A percentile compares a stretch with the other conserved stretches of the same genome.
phyloP scores from a whole-genome alignment of 35 echinoderm and acorn worm genomes.

The Nesometra sesokonis region DNA sequence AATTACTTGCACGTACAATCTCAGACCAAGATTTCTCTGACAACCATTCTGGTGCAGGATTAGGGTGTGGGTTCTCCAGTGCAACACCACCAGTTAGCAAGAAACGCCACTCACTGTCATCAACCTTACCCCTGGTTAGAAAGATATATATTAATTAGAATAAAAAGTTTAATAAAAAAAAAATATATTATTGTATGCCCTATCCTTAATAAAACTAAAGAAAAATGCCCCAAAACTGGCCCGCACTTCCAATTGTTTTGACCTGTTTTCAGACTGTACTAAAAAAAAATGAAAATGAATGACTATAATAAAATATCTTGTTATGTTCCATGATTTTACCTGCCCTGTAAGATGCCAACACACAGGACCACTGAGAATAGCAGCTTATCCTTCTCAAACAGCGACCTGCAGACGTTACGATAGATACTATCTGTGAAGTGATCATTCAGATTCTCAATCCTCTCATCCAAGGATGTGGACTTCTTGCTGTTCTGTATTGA shows the following conservation, averaged over 20 bases:
- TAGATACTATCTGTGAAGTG: conserved; percentile 99
- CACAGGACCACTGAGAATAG: conserved; percentile 86
- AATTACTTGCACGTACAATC: conserved; percentile 69
- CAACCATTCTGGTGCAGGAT: conserved; percentile 92
- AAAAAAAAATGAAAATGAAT: no score
- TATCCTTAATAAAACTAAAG: no score
- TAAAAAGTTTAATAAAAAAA: no score
- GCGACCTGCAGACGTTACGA: conserved; percentile 78
- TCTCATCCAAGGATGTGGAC: conserved; percentile 66
- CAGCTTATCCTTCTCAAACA: conserved; percentile 98
- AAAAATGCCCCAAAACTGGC: no score
- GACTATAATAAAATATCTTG: no score
- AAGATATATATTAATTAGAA: neutral
- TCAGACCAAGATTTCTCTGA: conserved; percentile 92
- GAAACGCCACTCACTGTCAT: conserved; percentile 85
- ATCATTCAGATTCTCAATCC: conserved; percentile 88
- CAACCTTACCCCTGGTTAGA: conserved; percentile 42
- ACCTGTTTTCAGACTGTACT: no score
- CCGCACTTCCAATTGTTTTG: no score
- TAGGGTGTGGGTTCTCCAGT: conserved; percentile 80
- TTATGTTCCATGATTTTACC: conserved; percentile 5
- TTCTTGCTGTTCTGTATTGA: conserved; percentile 94
- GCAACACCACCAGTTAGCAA: conserved; percentile 78
- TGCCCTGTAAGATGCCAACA: conserved; percentile 71
- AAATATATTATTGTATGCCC: no score